Conservation (phyloP, 1,140 invertebrate genomes). For the Pogonomyrmex barbatus region DNA sequence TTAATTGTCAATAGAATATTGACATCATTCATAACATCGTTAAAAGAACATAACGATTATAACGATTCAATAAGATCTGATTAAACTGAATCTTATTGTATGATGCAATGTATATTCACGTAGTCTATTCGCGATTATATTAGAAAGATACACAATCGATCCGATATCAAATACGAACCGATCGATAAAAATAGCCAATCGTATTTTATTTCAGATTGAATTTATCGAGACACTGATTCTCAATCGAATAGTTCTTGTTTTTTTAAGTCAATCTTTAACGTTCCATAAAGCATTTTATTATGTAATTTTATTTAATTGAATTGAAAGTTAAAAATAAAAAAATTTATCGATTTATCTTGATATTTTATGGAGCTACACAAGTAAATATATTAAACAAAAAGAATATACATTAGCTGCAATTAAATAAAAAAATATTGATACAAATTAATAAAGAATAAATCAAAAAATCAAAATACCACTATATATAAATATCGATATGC, state of each 20-base stretch:
- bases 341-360: neutral
- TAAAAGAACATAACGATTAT: too few relatives aligned
- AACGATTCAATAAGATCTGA: neutral
- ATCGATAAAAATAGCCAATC: neutral
- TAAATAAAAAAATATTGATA: neutral
- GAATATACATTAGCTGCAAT: too few relatives aligned
- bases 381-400: too few relatives aligned
- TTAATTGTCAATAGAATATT: too few relatives aligned
- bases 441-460: neutral
- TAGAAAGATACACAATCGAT: too few relatives aligned
- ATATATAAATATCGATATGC: neutral
- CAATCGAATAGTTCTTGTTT: neutral
- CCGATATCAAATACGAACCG: neutral
- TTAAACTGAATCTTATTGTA: neutral
- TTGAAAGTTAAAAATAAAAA: neutral
- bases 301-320: neutral
- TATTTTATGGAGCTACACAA: too few relatives aligned
- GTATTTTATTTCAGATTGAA: conserved; percentile 11
- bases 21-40: too few relatives aligned
- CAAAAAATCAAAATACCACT: neutral
- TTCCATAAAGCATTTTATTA: neutral
- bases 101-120: neutral
- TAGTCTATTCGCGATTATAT: too few relatives aligned
- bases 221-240: conserved; percentile 1
- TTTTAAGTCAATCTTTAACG: neutral